Conservation (phyloP, 2,888 invertebrate genomes). For the Chloromyia formosa region DNA sequence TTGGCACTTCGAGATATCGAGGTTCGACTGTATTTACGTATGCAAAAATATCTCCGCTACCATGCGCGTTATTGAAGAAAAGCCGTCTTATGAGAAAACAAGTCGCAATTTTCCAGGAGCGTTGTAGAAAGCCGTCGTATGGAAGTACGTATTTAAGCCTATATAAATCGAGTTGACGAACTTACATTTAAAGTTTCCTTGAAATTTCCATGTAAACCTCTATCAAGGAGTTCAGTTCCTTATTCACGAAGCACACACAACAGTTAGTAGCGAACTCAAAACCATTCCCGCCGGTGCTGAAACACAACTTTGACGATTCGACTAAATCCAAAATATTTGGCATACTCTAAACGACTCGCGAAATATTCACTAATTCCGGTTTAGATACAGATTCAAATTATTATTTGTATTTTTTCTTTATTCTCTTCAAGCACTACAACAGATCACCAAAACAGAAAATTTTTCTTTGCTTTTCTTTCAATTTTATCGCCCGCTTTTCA, state of each 20-base stretch:
- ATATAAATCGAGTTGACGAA: too few relatives aligned
- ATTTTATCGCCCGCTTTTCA: too few relatives aligned
- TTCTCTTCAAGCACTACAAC: background rate
- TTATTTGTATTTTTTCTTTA: background rate
- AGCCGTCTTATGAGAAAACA: too few relatives aligned
- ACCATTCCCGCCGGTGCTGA: conserved; percentile 26
- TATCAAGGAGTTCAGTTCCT: conserved; percentile 16
- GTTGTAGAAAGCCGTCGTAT: too few relatives aligned
- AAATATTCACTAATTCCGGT: background rate
- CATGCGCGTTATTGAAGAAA: too few relatives aligned
- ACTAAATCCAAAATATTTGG: background rate
- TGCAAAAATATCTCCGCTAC: too few relatives aligned
- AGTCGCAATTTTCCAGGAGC: too few relatives aligned
- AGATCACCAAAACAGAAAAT: background rate
- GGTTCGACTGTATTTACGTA: too few relatives aligned
- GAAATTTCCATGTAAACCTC: background rate
- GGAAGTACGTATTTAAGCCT: too few relatives aligned
- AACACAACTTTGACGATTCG: background rate
- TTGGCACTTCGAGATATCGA: too few relatives aligned
- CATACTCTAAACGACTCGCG: background rate
- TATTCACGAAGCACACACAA: conserved; percentile 29
- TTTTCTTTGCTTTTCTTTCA: background rate
- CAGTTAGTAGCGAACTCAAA: conserved; percentile 8
- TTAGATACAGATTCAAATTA: background rate
- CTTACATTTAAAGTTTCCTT: conserved; percentile 25